Evolutionary conservation across 1,140 invertebrate species (phyloP), one percentile per base, ranked within the genome.

Genomic region (Melanaphis sacchari): DNA sequence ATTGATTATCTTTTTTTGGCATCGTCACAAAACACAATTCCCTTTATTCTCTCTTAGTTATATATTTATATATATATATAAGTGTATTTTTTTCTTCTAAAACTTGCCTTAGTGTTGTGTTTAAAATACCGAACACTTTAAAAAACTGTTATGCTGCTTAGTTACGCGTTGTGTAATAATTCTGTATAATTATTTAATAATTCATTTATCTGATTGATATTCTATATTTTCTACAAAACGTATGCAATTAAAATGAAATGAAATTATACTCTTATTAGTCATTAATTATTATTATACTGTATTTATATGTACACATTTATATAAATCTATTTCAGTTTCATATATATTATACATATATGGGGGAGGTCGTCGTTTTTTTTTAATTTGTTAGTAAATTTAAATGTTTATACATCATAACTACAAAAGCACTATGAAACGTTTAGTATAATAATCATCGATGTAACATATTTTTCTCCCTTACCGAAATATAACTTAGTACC

Each of bases 1-100:
- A 81, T 93, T 85, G 84, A 92, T 92, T 36, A 49, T 49, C 46
- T 49, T 76, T 76, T 92, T 24, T 93, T 93, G 91, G 91, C 38
- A 0, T 40, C 76, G 81, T 40, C 40, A 40, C 91, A 84, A 93
- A 93, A 93, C 1, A 31, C 90, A 43, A 49, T 66, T 59, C 43
- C 76, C 7, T 91, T 91, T 81, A 76, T 76, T 76, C 31, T 76
- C 4, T 4, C 15, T n/a, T n/a, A 76, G 31, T 76, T 18, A 18
- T 76, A 66, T 66, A 15, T 11, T 31, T 11, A 4, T n/a, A 54
- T 54, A 22, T 54, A 43, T 43, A 43, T 43, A 43, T 43, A 43
- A 43, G 7, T 43, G 11, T 43, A 43, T 2, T 6, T 31, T 66
- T 76, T n/a, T 76, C 59, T 76, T 76, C 15, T 76, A n/a, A n/a